phyloP scores from a whole-genome alignment of 2,888 invertebrate species.

The Anoplius nigerrimus region DNA sequence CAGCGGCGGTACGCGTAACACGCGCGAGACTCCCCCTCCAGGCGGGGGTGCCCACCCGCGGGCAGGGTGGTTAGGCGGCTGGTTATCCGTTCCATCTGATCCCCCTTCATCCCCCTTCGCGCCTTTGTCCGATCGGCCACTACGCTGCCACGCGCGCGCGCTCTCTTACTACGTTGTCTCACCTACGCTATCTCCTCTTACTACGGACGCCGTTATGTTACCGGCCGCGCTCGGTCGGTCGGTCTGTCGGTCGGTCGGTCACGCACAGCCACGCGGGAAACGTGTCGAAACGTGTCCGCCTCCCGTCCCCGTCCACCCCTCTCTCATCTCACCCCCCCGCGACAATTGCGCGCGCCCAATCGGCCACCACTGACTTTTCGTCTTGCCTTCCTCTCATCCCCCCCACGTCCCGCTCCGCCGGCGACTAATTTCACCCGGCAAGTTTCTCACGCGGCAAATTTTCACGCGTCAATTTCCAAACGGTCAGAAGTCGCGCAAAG shows the following conservation, averaged over 20 bases:
- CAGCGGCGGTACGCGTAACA: slow-evolving; percentile 52
- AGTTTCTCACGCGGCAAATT: too few relatives aligned
- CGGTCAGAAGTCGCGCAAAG: slow-evolving; percentile 14
- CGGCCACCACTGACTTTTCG: too few relatives aligned
- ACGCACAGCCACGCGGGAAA: slow-evolving; percentile 37
- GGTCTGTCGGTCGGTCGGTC: slow-evolving; percentile 48
- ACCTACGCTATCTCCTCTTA: slow-evolving; percentile 19
- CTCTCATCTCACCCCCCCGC: slow-evolving; percentile 34
- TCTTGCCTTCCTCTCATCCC: too few relatives aligned
- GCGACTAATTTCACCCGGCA: too few relatives aligned
- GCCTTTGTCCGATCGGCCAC: slow-evolving; percentile 11
- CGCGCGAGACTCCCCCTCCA: slow-evolving; percentile 23
- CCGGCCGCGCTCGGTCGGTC: slow-evolving; percentile 48
- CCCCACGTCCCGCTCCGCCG: too few relatives aligned
- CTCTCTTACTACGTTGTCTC: slow-evolving; percentile 13
- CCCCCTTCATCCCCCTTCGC: slow-evolving; percentile 12
- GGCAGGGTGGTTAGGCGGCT: neutral
- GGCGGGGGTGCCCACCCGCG: too few relatives aligned
- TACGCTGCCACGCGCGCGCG: slow-evolving; percentile 7
- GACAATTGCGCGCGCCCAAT: slow-evolving; percentile 21
- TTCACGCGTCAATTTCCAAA: too few relatives aligned
- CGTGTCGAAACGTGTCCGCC: slow-evolving; percentile 28
- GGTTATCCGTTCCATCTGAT: too few relatives aligned
- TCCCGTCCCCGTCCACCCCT: slow-evolving; percentile 48
- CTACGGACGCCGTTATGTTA: slow-evolving; percentile 25